phyloP scores from a whole-genome alignment of 2,113 vertebrate genomes.

The Neolamprologus sp. region DNA sequence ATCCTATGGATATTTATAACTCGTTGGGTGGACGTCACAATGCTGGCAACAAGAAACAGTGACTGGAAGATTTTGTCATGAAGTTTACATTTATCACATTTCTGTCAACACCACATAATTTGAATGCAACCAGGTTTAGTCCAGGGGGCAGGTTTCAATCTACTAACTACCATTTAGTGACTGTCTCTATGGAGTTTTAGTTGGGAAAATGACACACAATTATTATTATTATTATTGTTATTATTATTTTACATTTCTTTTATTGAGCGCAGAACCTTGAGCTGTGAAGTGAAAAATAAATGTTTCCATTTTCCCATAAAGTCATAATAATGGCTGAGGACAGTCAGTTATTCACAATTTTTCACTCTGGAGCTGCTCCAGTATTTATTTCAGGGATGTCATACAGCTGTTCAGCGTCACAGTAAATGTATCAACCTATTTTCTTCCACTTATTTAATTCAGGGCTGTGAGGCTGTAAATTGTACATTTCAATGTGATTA shows the following conservation, averaged over 20 bases:
- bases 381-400: neutral
- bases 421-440: neutral
- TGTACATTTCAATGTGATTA: neutral
- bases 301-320: neutral
- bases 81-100: neutral
- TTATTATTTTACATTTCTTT: neutral
- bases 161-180: neutral
- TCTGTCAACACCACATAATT: neutral
- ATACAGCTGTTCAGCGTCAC: neutral
- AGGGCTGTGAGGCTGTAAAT: neutral
- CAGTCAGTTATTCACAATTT: neutral
- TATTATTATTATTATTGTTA: neutral
- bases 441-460: neutral
- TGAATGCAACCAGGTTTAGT: neutral
- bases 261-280: neutral
- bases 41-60: neutral
- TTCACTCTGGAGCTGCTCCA: neutral
- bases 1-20: slow-evolving; percentile 11
- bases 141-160: rapidly evolving
- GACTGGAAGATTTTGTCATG: neutral
- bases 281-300: neutral
- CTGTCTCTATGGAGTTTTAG: neutral
- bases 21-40: neutral
- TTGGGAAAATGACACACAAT: neutral
- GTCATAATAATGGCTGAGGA: neutral